These are phyloP conservation scores for Solenopsis invicta DNA, from an alignment of 1,140 invertebrate species.

Conservation along the genomic window DNA sequence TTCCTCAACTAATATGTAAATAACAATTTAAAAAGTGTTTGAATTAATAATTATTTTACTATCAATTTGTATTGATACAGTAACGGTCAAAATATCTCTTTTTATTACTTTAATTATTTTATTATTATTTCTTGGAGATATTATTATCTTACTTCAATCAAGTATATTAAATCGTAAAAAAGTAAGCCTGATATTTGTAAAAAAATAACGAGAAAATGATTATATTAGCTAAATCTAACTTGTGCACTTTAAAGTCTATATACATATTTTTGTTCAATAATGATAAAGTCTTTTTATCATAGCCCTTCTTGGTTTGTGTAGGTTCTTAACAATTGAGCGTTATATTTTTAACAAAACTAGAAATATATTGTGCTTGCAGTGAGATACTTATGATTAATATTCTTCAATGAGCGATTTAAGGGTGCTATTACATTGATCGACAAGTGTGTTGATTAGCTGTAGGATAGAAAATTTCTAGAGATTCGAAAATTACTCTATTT, in stretches of 20 bases:
- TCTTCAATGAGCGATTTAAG: constrained; percentile 26
- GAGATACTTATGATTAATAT: background rate
- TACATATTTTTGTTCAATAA: background rate
- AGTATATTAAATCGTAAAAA: background rate
- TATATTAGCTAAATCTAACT: background rate
- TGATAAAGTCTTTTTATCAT: background rate
- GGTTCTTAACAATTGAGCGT: background rate
- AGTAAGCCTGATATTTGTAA: background rate
- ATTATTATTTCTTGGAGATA: background rate
- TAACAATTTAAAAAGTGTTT: no score
- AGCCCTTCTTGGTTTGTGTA: background rate
- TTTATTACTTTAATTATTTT: no score
- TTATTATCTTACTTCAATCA: background rate
- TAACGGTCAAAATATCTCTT: no score
- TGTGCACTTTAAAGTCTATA: background rate
- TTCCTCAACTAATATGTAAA: no score
- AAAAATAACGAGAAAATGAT: background rate
- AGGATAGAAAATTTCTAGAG: no score
- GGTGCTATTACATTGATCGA: no score
- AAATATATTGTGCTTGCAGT: background rate
- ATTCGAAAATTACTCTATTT: no score
- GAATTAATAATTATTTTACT: no score
- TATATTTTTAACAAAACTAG: constrained; percentile 26
- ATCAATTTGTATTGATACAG: no score
- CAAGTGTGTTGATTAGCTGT: no score